These are phyloP conservation scores for Buphagus erythrorhynchus DNA, from an alignment of 2,797 vertebrate species.

Conservation along the genomic window DNA sequence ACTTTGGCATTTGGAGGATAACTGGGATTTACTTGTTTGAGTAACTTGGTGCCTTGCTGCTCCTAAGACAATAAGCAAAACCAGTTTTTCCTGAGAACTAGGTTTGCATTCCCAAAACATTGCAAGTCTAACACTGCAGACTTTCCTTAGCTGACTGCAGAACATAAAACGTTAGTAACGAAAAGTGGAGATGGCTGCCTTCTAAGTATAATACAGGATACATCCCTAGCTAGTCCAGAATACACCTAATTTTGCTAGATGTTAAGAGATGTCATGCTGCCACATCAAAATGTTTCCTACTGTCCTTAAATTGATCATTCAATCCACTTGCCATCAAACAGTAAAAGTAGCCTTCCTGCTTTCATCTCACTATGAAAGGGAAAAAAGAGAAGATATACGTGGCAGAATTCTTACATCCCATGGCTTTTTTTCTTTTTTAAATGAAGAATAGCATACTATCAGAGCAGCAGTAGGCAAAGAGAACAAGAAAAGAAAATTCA, in stretches of 20 bases:
- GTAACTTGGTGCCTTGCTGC: background rate
- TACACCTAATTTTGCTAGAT: background rate
- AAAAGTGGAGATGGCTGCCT: background rate
- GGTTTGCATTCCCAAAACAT: background rate
- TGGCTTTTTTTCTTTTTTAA: background rate
- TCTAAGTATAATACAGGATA: background rate
- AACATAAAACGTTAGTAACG: fast-evolving
- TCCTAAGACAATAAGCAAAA: background rate
- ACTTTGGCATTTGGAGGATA: background rate
- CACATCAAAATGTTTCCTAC: background rate
- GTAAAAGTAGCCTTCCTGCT: background rate
- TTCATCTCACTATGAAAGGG: background rate
- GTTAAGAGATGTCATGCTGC: background rate
- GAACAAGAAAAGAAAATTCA: background rate
- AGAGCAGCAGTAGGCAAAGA: background rate
- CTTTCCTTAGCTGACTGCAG: background rate
- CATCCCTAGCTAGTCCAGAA: background rate
- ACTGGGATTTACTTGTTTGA: background rate
- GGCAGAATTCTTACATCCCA: background rate
- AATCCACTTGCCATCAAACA: background rate
- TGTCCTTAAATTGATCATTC: background rate
- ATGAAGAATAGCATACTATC: background rate
- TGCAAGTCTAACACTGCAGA: background rate
- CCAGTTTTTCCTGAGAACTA: background rate
- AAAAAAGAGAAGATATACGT: background rate